phyloP scores from a whole-genome alignment of 2,888 invertebrate species.

The Epinotia demarniana region DNA sequence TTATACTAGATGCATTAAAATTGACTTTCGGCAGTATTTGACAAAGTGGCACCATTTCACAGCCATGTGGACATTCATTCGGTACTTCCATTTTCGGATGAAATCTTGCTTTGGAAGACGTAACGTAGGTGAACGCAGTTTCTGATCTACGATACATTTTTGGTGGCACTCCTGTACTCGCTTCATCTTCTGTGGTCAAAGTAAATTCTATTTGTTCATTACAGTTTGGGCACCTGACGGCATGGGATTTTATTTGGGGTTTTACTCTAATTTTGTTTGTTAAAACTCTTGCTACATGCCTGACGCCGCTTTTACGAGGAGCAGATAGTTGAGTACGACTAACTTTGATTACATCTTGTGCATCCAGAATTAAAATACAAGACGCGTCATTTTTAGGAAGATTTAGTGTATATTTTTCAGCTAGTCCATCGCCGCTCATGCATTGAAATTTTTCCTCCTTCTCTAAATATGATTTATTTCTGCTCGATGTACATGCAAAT shows the following conservation, averaged over 20 bases:
- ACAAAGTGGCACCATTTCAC: slow-evolving; percentile 72
- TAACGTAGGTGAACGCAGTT: slow-evolving; percentile 54
- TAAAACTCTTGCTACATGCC: neutral
- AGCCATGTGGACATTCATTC: slow-evolving; percentile 65
- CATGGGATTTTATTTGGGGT: slow-evolving; percentile 56
- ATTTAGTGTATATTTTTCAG: slow-evolving; percentile 50
- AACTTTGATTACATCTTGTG: slow-evolving; percentile 47
- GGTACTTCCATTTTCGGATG: slow-evolving; percentile 49
- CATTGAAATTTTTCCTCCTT: slow-evolving; percentile 61
- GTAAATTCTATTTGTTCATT: slow-evolving; percentile 66
- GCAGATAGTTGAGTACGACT: slow-evolving; percentile 14
- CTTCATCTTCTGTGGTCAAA: slow-evolving; percentile 67
- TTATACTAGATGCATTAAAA: slow-evolving; percentile 54
- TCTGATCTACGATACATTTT: slow-evolving; percentile 54
- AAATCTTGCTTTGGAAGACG: slow-evolving; percentile 49
- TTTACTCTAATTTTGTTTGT: slow-evolving; percentile 48
- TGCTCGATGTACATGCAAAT: slow-evolving; percentile 47
- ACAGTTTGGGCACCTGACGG: slow-evolving; percentile 71
- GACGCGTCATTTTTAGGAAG: slow-evolving; percentile 50
- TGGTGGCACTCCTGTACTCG: slow-evolving; percentile 54
- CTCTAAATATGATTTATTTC: slow-evolving; percentile 47
- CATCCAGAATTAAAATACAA: slow-evolving; percentile 45
- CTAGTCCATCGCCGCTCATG: slow-evolving; percentile 49
- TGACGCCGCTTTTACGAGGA: neutral
- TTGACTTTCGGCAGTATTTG: slow-evolving; percentile 66